A percentile compares a stretch with the other conserved stretches of the same genome.
These are phyloP conservation scores for Galeruca laticollis DNA, from an alignment of 2,888 invertebrate genomes.

Conservation along the genomic window DNA sequence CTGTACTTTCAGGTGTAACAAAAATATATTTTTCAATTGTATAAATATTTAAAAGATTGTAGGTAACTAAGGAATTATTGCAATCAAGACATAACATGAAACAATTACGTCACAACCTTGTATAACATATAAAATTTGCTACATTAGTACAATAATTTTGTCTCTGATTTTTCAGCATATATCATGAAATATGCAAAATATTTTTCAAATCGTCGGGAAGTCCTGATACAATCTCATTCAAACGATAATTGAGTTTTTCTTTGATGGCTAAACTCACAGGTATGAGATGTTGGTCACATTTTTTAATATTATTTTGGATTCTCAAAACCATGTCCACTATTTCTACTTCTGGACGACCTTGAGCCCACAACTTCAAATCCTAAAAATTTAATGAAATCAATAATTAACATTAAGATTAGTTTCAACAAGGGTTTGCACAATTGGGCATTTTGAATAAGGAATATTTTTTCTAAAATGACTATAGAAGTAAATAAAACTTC, in stretches of 20 bases:
- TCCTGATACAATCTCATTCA: conserved; percentile 85
- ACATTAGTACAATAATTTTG: conserved; percentile 23
- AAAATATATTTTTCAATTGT: conserved; percentile 4
- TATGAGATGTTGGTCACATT: conserved; percentile 68
- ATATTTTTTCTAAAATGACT: neutral
- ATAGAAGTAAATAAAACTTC: no score
- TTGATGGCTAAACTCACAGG: conserved; percentile 73
- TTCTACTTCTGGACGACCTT: conserved; percentile 95
- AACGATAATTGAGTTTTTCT: conserved; percentile 75
- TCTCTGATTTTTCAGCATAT: conserved; percentile 46
- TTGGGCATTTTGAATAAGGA: neutral
- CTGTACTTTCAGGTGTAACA: neutral
- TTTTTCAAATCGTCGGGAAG: conserved; percentile 90
- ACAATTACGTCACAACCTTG: conserved; percentile 28
- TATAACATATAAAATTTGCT: conserved; percentile 10
- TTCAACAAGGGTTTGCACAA: neutral
- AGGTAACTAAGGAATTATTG: conserved; percentile 10
- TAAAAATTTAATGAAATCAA: conserved; percentile 63
- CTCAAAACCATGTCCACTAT: conserved; percentile 97
- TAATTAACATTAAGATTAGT: neutral
- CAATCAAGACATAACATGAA: conserved; percentile 18
- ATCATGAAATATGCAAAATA: conserved; percentile 74
- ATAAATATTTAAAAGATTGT: neutral
- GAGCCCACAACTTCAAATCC: conserved; percentile 92
- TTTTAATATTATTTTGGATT: conserved; percentile 87